A percentile compares a stretch with the other conserved stretches of the same genome.
phyloP scores from a whole-genome alignment of 2,888 invertebrate species.

The Meganola albula region DNA sequence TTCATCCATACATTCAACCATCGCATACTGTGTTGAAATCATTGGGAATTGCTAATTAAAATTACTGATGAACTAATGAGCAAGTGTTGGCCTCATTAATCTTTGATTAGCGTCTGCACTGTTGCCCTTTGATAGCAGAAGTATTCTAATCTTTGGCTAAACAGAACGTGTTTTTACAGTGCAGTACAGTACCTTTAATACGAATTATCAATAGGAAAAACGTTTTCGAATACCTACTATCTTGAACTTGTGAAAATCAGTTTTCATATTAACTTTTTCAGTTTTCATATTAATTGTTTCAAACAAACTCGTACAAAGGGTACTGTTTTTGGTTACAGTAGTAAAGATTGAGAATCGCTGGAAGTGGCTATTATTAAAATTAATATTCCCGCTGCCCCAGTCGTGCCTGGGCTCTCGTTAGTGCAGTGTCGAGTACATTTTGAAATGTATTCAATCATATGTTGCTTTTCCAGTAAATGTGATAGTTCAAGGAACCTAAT shows the following conservation, averaged over 20 bases:
- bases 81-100: conserved; percentile 35
- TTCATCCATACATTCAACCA: too few relatives aligned
- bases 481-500: conserved; percentile 48
- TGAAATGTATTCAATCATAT: conserved; percentile 58
- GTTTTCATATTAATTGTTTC: too few relatives aligned
- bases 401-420: conserved; percentile 60
- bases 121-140: conserved; percentile 28
- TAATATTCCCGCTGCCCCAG: conserved; percentile 70
- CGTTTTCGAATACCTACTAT: too few relatives aligned
- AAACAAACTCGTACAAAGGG: too few relatives aligned
- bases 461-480: conserved; percentile 46
- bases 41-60: conserved; percentile 39
- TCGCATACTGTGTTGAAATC: too few relatives aligned
- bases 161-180: conserved; percentile 23
- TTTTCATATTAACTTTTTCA: too few relatives aligned
- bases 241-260: too few relatives aligned
- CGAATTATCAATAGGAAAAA: too few relatives aligned
- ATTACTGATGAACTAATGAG: conserved; percentile 39
- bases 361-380: conserved; percentile 72
- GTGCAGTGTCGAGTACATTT: conserved; percentile 46
- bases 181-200: too few relatives aligned
- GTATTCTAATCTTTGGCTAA: conserved; percentile 13
- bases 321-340: neutral
- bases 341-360: conserved; percentile 55
- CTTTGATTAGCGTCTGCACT: conserved; percentile 19